Evolutionary conservation across 2,113 vertebrate genomes (phyloP).

Genomic region (Cacatua alba): DNA sequence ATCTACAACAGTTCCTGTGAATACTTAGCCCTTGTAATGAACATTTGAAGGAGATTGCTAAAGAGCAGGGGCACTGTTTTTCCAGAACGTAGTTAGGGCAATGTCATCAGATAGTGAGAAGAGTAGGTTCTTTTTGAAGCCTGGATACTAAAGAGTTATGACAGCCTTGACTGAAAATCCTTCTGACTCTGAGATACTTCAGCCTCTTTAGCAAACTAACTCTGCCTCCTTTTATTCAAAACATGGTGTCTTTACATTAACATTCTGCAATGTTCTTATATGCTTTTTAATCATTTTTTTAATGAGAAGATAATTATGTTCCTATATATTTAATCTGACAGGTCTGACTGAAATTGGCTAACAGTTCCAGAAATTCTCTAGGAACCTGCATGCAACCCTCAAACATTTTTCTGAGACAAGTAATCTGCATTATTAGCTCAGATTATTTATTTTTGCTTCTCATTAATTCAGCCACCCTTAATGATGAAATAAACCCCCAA

Average conservation of each 20-base stretch:
- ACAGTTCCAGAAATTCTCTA: neutral
- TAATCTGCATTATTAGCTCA: neutral
- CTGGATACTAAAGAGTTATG: neutral
- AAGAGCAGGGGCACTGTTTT: neutral
- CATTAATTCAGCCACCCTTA: neutral
- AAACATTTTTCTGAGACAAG: neutral
- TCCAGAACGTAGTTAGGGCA: neutral
- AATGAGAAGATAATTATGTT: neutral
- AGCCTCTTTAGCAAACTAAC: neutral
- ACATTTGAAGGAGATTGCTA: neutral
- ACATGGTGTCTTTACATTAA: neutral
- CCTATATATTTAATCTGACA: slow-evolving; percentile 14
- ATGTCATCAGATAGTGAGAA: neutral
- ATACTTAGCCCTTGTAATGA: neutral
- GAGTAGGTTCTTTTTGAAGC: neutral
- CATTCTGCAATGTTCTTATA: neutral
- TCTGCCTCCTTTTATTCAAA: neutral
- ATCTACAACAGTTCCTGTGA: neutral
- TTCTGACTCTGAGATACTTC: neutral
- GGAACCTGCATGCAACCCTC: neutral
- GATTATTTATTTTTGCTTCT: neutral
- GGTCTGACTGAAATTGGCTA: neutral
- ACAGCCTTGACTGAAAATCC: neutral
- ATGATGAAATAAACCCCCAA: neutral
- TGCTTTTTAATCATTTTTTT: slow-evolving; percentile 26